These are phyloP conservation scores for Ptilodon capucinus DNA, from an alignment of 2,888 invertebrate species.

Conservation along the genomic window DNA sequence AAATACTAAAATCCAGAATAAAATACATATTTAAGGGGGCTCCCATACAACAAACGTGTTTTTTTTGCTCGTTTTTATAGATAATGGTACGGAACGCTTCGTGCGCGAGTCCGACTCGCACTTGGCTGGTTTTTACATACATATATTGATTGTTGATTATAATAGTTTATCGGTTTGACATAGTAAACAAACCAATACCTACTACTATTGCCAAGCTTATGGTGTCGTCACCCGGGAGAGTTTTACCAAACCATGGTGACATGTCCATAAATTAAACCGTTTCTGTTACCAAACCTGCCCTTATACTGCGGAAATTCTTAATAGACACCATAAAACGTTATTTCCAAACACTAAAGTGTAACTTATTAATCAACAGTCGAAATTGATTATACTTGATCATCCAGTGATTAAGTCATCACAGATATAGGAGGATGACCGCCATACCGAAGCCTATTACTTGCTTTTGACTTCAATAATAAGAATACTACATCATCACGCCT, in stretches of 20 bases:
- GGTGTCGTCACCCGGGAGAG: conserved; percentile 14
- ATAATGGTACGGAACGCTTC: no score
- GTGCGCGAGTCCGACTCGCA: no score
- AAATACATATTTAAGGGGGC: no score
- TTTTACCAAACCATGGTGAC: conserved; percentile 13
- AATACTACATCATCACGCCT: no score
- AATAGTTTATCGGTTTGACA: no score
- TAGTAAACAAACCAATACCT: no score
- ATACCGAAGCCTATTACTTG: neutral
- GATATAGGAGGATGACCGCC: neutral
- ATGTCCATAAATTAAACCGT: conserved; percentile 13
- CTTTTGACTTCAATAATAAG: no score
- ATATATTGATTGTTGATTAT: no score
- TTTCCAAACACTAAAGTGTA: neutral
- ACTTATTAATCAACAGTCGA: neutral
- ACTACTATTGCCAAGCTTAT: neutral
- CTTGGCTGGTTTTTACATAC: no score
- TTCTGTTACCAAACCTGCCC: conserved; percentile 23
- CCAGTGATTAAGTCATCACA: neutral
- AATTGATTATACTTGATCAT: neutral
- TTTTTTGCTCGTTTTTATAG: no score
- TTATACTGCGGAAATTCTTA: conserved; percentile 13
- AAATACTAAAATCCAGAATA: no score
- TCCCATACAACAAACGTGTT: no score
- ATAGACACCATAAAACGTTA: conserved; percentile 6